These are phyloP conservation scores for Dioctria rufipes DNA, from an alignment of 2,888 invertebrate species.

Conservation along the genomic window DNA sequence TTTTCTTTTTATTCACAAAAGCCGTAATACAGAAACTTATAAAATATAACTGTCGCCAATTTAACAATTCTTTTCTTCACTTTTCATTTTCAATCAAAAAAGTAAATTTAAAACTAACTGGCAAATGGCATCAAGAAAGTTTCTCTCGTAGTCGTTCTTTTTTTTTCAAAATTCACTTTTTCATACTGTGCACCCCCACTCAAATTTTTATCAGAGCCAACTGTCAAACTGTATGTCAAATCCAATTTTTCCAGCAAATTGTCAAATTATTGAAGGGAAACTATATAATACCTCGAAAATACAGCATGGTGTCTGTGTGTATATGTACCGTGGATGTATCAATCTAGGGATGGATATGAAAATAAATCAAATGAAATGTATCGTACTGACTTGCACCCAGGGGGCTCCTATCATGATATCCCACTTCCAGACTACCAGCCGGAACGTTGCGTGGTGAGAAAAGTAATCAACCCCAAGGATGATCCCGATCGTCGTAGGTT, in stretches of 20 bases:
- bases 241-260: constrained; percentile 21
- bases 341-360: constrained; percentile 13
- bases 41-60: no score
- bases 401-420: constrained; percentile 13
- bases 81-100: no score
- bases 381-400: not conserved
- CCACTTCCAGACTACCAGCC: not conserved
- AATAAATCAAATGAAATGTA: constrained; percentile 19
- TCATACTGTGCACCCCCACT: not conserved
- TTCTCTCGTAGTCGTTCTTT: not conserved
- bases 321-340: not conserved
- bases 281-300: not conserved
- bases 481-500: constrained; percentile 21
- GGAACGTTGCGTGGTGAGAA: constrained; percentile 14
- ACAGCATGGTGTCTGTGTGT: not conserved
- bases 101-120: no score
- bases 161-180: not conserved
- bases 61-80: no score
- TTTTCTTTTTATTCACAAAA: no score
- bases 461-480: constrained; percentile 21
- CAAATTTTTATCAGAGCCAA: constrained; percentile 4
- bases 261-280: constrained; percentile 19
- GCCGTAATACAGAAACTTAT: no score
- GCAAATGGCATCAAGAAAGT: not conserved
- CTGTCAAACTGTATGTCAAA: constrained; percentile 2